Evolutionary conservation across 2,888 invertebrate species (phyloP), one percentile per base, ranked within the genome.

Genomic region (Cephonodes hylas): DNA sequence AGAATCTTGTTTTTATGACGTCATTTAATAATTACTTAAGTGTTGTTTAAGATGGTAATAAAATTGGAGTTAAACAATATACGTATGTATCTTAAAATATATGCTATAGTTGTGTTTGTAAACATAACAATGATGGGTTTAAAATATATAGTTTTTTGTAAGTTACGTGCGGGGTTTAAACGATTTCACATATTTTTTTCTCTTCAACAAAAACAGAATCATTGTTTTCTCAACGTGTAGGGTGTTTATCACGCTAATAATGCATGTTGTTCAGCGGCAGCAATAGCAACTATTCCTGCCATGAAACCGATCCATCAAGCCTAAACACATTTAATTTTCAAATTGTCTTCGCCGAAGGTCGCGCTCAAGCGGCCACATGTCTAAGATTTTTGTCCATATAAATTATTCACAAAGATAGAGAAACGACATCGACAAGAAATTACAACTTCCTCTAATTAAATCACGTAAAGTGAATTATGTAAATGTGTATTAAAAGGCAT

Each of bases 231-330:
- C n/a, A n/a, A n/a, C n/a, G n/a, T n/a, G n/a, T n/a, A n/a, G n/a
- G 10, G n/a, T 38, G 5, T 38, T 38, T 5, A 38, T n/a, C 38
- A 38, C 10, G 38, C 13, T 38, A 38, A 38, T 38, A 13, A 38
- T 38, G 34, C 13, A 13, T 13, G 13, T 3, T 38, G n/a, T 38
- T 48, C 15, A n/a, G 25, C 8, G 25, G 69, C 75, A 71, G 61
- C 53, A 53, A 42, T 34, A 18, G 31, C 53, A 53, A 60, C 31
- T 18, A 31, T 18, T 53, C 48, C 15, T 48, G 25, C 27, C 48
- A 53, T 15, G 15, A 5, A 7, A 27, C 48, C 48, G 1, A 53
- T 53, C 48, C 27, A 53, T 53, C 48, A 53, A 53, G 27, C 27
- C 15, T 27, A 53, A 27, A 27, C 48, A 23, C 48, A 8, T 48